Conservation (phyloP, 2,888 invertebrate genomes). For the Andrena marginata region DNA sequence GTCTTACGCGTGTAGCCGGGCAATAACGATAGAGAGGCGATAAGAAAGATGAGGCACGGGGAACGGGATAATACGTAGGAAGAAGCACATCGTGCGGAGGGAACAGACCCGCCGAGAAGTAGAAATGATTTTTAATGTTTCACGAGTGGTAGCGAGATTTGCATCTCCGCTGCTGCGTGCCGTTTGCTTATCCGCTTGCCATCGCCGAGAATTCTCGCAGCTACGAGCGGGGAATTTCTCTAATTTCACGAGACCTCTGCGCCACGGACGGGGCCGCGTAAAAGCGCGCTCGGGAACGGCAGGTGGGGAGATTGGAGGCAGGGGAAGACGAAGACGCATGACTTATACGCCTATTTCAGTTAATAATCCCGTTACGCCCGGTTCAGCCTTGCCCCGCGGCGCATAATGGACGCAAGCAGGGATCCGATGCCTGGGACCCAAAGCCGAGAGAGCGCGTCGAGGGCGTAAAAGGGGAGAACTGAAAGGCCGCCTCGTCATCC, state of each 20-base stretch:
- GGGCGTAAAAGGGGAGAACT: conserved; percentile 78
- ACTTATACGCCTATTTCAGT: conserved; percentile 79
- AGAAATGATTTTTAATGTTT: conserved; percentile 62
- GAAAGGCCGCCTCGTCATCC: conserved; percentile 84
- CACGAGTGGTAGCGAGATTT: conserved; percentile 48
- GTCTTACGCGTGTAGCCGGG: conserved; percentile 14
- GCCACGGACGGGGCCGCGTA: conserved; percentile 7
- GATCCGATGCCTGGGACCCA: conserved; percentile 63
- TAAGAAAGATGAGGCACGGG: conserved; percentile 22
- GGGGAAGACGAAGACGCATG: conserved; percentile 61
- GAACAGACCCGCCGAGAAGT: conserved; percentile 44
- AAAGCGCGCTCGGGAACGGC: background rate
- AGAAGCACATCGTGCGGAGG: background rate
- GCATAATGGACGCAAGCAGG: conserved; percentile 78
- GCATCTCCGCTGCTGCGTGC: conserved; percentile 60
- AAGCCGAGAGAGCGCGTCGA: conserved; percentile 65
- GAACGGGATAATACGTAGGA: background rate
- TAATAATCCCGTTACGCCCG: conserved; percentile 81
- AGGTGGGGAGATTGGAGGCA: background rate
- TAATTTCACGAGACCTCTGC: conserved; percentile 47
- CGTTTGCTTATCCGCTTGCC: conserved; percentile 45
- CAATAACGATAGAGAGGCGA: conserved; percentile 40
- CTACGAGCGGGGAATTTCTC: conserved; percentile 56
- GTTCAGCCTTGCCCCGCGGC: conserved; percentile 60
- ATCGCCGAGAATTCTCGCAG: conserved; percentile 62